Evolutionary conservation across 2,888 invertebrate species (phyloP), one percentile per base, ranked within the genome.

Genomic region (Cheiracanthium punctorium): DNA sequence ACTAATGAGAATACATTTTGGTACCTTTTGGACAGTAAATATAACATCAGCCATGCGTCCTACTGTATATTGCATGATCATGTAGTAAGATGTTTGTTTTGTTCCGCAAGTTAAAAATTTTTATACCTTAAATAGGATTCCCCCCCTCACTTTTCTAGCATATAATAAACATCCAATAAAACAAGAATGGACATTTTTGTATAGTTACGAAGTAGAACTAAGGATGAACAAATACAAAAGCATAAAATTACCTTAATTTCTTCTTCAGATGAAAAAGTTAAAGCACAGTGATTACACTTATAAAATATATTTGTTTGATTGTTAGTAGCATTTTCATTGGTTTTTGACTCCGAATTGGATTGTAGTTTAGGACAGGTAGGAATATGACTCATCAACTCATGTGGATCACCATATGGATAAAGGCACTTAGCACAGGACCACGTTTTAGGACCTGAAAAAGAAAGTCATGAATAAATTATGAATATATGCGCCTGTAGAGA

Each of bases 341-440:
- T 29, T 70, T 88, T 82, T 17, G 85, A 28, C 72, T 82, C 85
- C 32, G 77, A 65, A 74, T 70, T 86, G 24, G 76, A 29, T 32
- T 86, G 88, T 29, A 88, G 67, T 71, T 88, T 84, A 17, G 89
- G 89, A 72, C 89, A 89, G 29, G 87, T 84, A 17, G 89, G 82
- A 30, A 89, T 89, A 41, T 89, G 89, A 67, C 48, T 79, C 74
- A 89, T 80, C 2, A 90, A 82, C 65, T 90, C 89, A 82, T 88
- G 87, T 32, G 89, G 88, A 79, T 89, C 88, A 28, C 89, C 89
- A 79, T 88, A 89, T 32, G 88, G 88, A 80, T 89, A 89, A 52
- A 89, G 88, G 86, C 90, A 90, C 75, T 88, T 88, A 5, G 89
- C 89, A 79, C 90, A 90, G 28, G 89, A 89, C 88, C 88, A 90